Evolutionary conservation across 2,797 vertebrate genomes (phyloP).

Genomic region (Sebastes matsubarae): DNA sequence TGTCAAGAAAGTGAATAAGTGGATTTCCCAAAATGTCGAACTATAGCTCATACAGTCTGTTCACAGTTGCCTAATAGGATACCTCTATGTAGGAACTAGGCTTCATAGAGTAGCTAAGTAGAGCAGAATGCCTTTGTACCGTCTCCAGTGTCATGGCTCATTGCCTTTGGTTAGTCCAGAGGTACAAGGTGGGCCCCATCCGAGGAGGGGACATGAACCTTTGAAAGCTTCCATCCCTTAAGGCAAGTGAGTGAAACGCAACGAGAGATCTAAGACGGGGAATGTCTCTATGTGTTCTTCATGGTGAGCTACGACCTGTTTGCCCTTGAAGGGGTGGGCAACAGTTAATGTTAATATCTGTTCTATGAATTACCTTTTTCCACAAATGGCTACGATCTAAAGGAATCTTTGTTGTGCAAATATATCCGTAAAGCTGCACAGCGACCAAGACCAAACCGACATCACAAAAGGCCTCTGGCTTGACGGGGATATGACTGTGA

Average conservation of each 20-base stretch:
- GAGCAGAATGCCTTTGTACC: slow-evolving; percentile 30
- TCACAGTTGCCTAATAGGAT: slow-evolving; percentile 8
- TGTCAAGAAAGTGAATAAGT: neutral
- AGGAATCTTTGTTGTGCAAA: neutral
- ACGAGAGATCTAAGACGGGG: slow-evolving; percentile 26
- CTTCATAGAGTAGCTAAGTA: slow-evolving; percentile 3
- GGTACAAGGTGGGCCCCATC: slow-evolving; percentile 36
- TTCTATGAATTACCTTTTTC: slow-evolving; percentile 23
- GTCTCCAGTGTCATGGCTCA: slow-evolving; percentile 29
- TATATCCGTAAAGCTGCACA: slow-evolving; percentile 4
- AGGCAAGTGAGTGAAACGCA: slow-evolving; percentile 30
- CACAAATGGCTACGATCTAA: neutral
- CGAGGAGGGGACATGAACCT: slow-evolving; percentile 40
- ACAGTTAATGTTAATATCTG: slow-evolving; percentile 24
- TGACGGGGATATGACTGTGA: neutral
- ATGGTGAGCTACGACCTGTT: slow-evolving; percentile 11
- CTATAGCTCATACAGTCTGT: neutral
- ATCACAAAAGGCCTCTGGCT: neutral
- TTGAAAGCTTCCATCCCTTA: slow-evolving; percentile 42
- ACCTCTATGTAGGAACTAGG: neutral
- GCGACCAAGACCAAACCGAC: neutral
- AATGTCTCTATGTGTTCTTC: slow-evolving; percentile 4
- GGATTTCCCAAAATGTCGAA: neutral
- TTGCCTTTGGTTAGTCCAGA: slow-evolving; percentile 37
- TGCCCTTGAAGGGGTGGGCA: slow-evolving; percentile 17